Evolutionary conservation across 2,797 vertebrate genomes (phyloP).

Genomic region (Phalanger gymnotis): DNA sequence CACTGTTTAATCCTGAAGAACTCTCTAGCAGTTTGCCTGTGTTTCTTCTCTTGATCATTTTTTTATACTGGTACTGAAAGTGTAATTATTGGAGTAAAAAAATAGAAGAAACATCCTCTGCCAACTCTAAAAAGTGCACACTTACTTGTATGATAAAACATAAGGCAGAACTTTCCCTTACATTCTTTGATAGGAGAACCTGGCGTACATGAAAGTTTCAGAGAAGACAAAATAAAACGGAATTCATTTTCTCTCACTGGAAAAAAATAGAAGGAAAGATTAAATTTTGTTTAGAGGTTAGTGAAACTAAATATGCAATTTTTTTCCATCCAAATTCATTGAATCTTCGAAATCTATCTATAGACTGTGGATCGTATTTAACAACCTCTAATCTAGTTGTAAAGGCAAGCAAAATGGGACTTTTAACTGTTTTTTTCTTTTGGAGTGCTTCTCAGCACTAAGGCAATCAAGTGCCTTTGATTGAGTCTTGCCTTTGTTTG

Average conservation of each 20-base stretch:
- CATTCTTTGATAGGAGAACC: constrained; percentile 78
- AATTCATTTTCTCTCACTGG: constrained; percentile 78
- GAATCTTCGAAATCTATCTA: no score
- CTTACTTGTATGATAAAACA: constrained; percentile 70
- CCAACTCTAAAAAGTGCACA: constrained; percentile 63
- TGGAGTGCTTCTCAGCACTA: no score
- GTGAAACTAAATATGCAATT: no score
- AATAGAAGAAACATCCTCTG: constrained; percentile 79
- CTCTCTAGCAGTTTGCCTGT: constrained; percentile 73
- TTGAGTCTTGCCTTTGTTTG: no score
- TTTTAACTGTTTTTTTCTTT: no score
- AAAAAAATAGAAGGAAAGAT: no score
- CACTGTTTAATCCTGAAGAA: constrained; percentile 74
- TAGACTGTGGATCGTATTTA: no score
- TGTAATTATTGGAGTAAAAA: constrained; percentile 77
- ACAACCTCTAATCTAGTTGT: no score
- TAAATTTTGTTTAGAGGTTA: no score
- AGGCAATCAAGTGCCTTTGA: no score
- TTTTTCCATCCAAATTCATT: no score
- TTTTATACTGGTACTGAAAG: constrained; percentile 73
- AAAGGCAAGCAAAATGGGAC: no score
- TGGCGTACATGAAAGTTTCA: constrained; percentile 78
- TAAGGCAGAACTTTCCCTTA: constrained; percentile 72
- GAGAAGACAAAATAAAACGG: constrained; percentile 80
- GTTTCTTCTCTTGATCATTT: constrained; percentile 67